Evolutionary conservation across 2,797 vertebrate genomes (phyloP), one percentile per base, ranked within the genome.

Genomic region (Ctenochaetus hawaiiensis): DNA sequence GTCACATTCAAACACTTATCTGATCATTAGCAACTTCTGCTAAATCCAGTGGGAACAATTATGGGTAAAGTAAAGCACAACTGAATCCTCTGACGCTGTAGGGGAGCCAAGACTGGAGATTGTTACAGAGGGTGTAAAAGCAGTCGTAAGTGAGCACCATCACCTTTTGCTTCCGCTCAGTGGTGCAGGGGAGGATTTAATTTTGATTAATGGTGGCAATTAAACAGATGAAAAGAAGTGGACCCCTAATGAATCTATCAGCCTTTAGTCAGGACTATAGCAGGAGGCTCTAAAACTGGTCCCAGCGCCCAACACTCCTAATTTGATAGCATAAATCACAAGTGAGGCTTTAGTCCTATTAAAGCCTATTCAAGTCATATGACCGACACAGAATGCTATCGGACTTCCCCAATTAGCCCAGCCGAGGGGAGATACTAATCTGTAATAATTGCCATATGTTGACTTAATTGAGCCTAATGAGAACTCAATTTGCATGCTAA

Each of bases 191-290:
- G 49, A 48, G 39, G 48, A 69, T 82, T 82, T 76, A 66, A 78
- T 78, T 86, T 84, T 91, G 91, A 93, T 90, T 86, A 89, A 91
- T 91, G 86, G 78, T 61, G 51, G 83, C 79, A 89, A 88, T 90
- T 89, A 89, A 89, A 83, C 51, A 83, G 79, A 88, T 88, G 72
- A 85, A 87, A 84, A 86, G 68, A 77, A 75, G 59, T 8, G 41
- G 49, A 86, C 26, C 17, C 77, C 79, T 70, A 89, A 88, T 84
- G 52, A 87, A 88, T 86, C 69, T 66, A 82, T 91, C 75, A 75
- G 70, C 63, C 44, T 77, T 79, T 71, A 77, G 81, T 80, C 76
- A 47, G 39, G 51, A 54, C 73, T 54, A 41, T 41, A 60, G 65
- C 53, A 61, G 72, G 71, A 69, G 78, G 65, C 56, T 78, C 80